Evolutionary conservation across 1,140 invertebrate genomes (phyloP).

Genomic region (Tribolium madens): DNA sequence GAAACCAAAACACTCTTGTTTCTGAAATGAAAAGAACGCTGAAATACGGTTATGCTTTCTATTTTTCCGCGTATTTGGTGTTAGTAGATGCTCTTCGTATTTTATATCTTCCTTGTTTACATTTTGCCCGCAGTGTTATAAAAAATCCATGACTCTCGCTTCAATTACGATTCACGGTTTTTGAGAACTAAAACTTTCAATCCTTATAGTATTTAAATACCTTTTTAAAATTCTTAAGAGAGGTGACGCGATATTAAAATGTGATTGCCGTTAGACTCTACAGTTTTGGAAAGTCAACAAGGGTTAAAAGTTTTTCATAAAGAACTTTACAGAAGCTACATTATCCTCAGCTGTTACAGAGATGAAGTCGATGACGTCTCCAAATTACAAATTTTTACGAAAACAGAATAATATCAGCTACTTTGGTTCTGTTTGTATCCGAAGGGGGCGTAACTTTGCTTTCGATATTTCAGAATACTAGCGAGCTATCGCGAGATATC

Average conservation of each 20-base stretch:
- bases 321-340: constrained; percentile 30
- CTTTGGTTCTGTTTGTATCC: constrained; percentile 5
- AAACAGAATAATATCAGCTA: constrained; percentile 22
- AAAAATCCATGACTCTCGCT: constrained; percentile 4
- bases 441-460: background rate
- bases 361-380: constrained; percentile 21
- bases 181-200: background rate
- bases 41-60: constrained; percentile 29
- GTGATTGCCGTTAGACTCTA: constrained; percentile 16
- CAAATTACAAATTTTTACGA: constrained; percentile 20
- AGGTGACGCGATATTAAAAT: constrained; percentile 9
- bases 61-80: constrained; percentile 33
- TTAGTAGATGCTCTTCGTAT: constrained; percentile 6
- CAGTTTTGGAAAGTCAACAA: constrained; percentile 24
- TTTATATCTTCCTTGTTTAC: background rate
- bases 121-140: background rate
- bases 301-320: constrained; percentile 39
- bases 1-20: background rate
- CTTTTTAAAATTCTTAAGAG: background rate
- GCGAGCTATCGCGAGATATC: background rate
- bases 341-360: constrained; percentile 24
- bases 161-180: constrained; percentile 9
- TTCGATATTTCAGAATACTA: constrained; percentile 8
- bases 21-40: background rate
- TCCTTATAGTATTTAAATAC: constrained; percentile 3